phyloP scores from a whole-genome alignment of 2,113 vertebrate genomes.

The Micronycteris hirsuta region DNA sequence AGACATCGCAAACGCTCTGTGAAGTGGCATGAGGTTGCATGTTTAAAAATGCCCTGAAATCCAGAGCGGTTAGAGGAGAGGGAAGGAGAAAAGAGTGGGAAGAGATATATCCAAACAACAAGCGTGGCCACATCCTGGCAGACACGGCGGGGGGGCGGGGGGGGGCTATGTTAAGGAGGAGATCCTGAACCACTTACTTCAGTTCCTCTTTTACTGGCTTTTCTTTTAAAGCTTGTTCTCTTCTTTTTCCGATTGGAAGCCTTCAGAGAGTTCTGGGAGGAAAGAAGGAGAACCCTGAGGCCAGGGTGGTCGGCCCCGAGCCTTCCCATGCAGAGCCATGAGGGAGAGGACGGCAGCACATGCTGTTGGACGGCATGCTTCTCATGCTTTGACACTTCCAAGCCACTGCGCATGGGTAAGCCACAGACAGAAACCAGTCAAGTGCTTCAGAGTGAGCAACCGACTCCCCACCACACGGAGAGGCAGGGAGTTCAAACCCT shows the following conservation, averaged over 20 bases:
- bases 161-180: accelerated
- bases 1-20: not conserved
- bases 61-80: not conserved
- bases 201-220: conserved; percentile 95
- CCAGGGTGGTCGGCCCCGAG: conserved; percentile 34
- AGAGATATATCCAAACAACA: accelerated
- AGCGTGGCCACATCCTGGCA: not conserved
- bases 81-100: not conserved
- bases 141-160: no score
- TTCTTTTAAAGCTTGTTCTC: conserved; percentile 97
- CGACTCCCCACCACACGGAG: conserved; percentile 79
- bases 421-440: conserved; percentile 86
- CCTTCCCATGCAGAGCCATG: conserved; percentile 80
- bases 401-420: conserved; percentile 86
- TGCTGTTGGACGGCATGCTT: conserved; percentile 83
- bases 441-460: conserved; percentile 82
- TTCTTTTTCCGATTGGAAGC: conserved; percentile 96
- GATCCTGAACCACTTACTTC: conserved; percentile 85
- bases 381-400: conserved; percentile 86
- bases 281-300: conserved; percentile 56
- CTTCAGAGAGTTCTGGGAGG: conserved; percentile 86
- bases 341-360: conserved; percentile 78
- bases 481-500: conserved; percentile 74
- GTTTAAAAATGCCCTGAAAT: not conserved
- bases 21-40: not conserved